Evolutionary conservation across 2,113 vertebrate genomes (phyloP).

Genomic region (Larimichthys polyactis): DNA sequence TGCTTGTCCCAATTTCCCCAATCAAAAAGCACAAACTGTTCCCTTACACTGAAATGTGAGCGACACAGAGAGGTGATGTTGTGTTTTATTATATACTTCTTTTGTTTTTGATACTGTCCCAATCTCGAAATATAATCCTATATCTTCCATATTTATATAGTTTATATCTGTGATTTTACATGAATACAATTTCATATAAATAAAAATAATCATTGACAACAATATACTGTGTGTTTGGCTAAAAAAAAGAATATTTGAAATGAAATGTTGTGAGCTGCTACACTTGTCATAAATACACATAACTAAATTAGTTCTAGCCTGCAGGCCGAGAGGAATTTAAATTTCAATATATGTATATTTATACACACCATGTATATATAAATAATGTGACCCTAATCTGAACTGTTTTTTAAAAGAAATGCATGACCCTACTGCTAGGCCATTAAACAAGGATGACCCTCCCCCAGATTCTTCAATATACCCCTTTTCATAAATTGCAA

Average conservation of each 20-base stretch:
- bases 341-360: neutral
- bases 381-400: constrained; percentile 63
- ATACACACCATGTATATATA: neutral
- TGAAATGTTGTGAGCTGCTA: neutral
- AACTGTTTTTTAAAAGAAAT: constrained; percentile 64
- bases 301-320: constrained; percentile 12
- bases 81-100: neutral
- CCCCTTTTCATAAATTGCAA: constrained; percentile 72
- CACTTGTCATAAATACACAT: neutral
- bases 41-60: constrained; percentile 26
- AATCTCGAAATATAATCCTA: too few relatives aligned
- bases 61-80: constrained; percentile 10
- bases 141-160: too few relatives aligned
- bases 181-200: too few relatives aligned
- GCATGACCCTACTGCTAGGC: constrained; percentile 41
- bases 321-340: constrained; percentile 17
- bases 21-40: constrained; percentile 44
- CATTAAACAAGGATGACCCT: constrained; percentile 65
- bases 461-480: constrained; percentile 66
- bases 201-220: too few relatives aligned
- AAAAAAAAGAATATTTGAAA: too few relatives aligned
- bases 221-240: too few relatives aligned
- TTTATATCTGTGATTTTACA: too few relatives aligned
- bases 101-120: too few relatives aligned
- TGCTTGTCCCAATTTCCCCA: constrained; percentile 23